A percentile compares a stretch with the other conserved stretches of the same genome.
phyloP scores from a whole-genome alignment of 2,797 vertebrate genomes.

The Taenioides sp. region DNA sequence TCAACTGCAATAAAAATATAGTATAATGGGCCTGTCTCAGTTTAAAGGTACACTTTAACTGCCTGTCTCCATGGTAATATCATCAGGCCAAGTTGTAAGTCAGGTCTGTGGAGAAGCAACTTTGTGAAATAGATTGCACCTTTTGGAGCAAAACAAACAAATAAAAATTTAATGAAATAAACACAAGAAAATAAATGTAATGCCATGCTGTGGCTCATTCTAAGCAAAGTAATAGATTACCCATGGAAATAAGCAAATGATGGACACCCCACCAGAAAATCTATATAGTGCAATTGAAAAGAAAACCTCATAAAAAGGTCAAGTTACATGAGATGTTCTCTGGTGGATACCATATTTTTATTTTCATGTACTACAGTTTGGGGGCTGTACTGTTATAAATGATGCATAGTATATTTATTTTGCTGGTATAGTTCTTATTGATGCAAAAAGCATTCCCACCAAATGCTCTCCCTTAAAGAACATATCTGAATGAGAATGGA shows the following conservation, averaged over 20 bases:
- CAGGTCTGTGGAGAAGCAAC: too few relatives aligned
- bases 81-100: too few relatives aligned
- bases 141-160: too few relatives aligned
- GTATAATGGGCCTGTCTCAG: neutral
- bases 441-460: neutral
- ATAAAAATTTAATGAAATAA: too few relatives aligned
- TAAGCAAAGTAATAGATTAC: neutral
- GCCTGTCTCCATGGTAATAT: too few relatives aligned
- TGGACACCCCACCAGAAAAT: too few relatives aligned
- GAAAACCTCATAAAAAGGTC: neutral
- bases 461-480: neutral
- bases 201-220: neutral
- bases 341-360: neutral
- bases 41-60: neutral
- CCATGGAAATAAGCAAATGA: too few relatives aligned
- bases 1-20: neutral
- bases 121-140: too few relatives aligned
- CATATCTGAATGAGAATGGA: neutral
- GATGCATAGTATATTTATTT: conserved; percentile 2
- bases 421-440: neutral
- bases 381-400: neutral
- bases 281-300: neutral
- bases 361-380: neutral
- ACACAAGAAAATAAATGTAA: too few relatives aligned
- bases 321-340: neutral